Base-by-base conservation (phyloP, 2,797 vertebrate species). In the Alectoris magna region DNA sequence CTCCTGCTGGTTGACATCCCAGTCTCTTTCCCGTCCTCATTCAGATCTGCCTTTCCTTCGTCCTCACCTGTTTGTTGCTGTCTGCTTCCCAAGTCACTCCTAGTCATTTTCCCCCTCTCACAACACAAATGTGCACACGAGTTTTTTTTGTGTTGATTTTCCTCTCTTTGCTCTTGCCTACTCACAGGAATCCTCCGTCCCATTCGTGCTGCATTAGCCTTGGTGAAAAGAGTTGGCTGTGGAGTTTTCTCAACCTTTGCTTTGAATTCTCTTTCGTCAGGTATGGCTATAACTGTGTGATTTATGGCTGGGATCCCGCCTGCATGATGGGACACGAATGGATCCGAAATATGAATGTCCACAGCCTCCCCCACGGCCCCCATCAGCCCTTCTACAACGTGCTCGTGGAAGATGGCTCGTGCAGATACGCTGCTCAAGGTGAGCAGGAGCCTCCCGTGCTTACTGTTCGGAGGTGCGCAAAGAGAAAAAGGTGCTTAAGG, bases 291-390 rank as follows among this genome's bases (percentile, higher is more conserved):
- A 99, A 99, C 97, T 99, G 99, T 19, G 99, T 99, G 56, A 98
- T 99, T 88, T 99, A 99, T 1, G 99, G 99, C 76, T 99, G 99
- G 99, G 99, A 99, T 86, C 98, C 99, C 4, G 98, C 98, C 94
- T 99, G 99, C 97, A 99, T 99, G 97, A 99, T 99, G 99, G 99
- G 99, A 14, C 98, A 99, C 14, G 99, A 99, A 83, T 99, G 99
- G 99, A 99, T 99, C 96, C 98, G 98, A 53, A 99, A 99, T 27
- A 99, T 99, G 99, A 98, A 99, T 7, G 99, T 99, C 88, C 98
- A 99, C 96, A 99, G 99, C 97, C 98, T 99, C 84, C 98, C 98
- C 16, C 98, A 98, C 0, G 99, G 99, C 21, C 98, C 99, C 77
- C 98, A 98, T 84, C 99, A 99, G 94, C 99, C 99, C 9, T 99